Base-by-base conservation (phyloP, 2,113 vertebrate genomes). In the Antechinus stuartii region DNA sequence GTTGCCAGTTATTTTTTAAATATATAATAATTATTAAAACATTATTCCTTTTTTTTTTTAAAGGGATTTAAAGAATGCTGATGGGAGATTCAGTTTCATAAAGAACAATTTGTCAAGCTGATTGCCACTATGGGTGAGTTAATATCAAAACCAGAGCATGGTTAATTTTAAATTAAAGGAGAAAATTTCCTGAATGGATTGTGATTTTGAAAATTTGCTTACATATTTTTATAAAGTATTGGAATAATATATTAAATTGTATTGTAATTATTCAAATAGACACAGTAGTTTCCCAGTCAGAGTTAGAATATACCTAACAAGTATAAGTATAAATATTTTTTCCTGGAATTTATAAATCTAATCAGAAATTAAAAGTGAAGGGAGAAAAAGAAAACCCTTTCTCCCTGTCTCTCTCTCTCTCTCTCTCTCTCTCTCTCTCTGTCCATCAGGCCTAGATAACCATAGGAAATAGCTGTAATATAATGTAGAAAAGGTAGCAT, bases 111-210 rank as follows among this genome's bases (percentile, higher is more conserved):
- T 99, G 98, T 98, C 97, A 97, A 97, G 97, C 97, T 99, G 98
- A 94, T 98, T 99, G 98, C 98, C 97, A 98, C 98, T 98, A 99
- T 99, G 99, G 99, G 99, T 99, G 98, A 98, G 99, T 98, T 94
- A 92, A 97, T 97, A 92, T 22, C 53, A 90, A 94, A 96, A 94
- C 92, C 0, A 0, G 27, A 56, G 16, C 22, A 54, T 89, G 91
- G 94, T 94, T 92, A 8, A 54, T 46, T 30, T 94, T 91, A 46
- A 94, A 90, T 95, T 96, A n/a, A 94, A 97, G 30, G 52, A 91
- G 95, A 2, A 54, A 76, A 89, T 42, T 84, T 84, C 68, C 14
- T 96, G 47, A 92, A 35, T 23, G 53, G 89, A 3, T 94, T 61
- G 14, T 84, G 56, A 94, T 3, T 93, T 50, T 56, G 54, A 61